phyloP scores from a whole-genome alignment of 1,140 invertebrate species.

The Cyphomyrmex costatus region DNA sequence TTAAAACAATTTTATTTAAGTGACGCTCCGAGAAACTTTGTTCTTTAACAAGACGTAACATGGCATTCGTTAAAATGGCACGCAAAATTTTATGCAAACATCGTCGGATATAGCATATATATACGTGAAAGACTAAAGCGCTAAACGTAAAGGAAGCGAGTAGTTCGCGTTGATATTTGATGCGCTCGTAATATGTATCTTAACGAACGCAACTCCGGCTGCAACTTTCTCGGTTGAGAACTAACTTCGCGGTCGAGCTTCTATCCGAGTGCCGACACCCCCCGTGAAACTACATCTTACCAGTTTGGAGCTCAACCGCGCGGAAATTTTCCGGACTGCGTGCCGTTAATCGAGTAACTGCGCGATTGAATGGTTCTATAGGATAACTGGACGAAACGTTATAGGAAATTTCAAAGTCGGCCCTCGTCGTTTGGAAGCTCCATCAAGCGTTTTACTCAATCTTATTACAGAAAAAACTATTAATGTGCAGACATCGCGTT shows the following conservation, averaged over 20 bases:
- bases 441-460: conserved; percentile 38
- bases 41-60: conserved; percentile 25
- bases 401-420: conserved; percentile 15
- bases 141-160: conserved; percentile 9
- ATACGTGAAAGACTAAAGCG: not conserved
- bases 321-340: conserved; percentile 52
- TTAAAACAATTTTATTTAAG: not conserved
- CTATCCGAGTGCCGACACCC: conserved; percentile 4
- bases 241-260: conserved; percentile 40
- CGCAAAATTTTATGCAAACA: conserved; percentile 65
- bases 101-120: not conserved
- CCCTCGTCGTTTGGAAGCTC: conserved; percentile 24
- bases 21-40: not conserved
- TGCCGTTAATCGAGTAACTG: conserved; percentile 56
- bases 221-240: conserved; percentile 32
- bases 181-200: conserved; percentile 45
- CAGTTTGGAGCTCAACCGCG: conserved; percentile 54
- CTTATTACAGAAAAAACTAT: not conserved
- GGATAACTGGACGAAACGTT: conserved; percentile 27
- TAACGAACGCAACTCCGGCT: conserved; percentile 52
- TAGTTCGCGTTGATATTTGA: conserved; percentile 42
- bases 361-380: conserved; percentile 47
- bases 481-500: not conserved
- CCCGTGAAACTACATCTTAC: conserved; percentile 42
- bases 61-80: conserved; percentile 38